Evolutionary conservation across 2,888 invertebrate genomes (phyloP).

Genomic region (Acanthoscelides obtectus): DNA sequence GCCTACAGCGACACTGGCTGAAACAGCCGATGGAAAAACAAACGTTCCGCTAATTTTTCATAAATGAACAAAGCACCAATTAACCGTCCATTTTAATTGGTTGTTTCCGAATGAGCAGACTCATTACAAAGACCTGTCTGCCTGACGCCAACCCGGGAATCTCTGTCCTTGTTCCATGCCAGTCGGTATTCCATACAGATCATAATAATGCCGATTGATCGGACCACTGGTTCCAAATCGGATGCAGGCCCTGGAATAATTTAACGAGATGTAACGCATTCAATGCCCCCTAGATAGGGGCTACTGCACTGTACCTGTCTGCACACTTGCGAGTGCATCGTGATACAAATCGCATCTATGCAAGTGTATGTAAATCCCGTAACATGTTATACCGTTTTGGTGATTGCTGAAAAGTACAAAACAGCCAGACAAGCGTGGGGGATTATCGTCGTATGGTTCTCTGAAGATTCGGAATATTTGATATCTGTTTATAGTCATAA

Average conservation of each 20-base stretch:
- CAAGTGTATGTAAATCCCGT: too few species aligned
- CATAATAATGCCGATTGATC: neutral
- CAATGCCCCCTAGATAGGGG: neutral
- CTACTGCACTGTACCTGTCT: neutral
- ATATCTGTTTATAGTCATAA: too few species aligned
- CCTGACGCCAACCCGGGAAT: neutral
- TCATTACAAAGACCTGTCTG: neutral
- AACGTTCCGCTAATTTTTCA: neutral
- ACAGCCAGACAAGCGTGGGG: too few species aligned
- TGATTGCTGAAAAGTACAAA: too few species aligned
- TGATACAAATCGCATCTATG: neutral
- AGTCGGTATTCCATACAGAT: neutral
- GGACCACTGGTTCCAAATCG: neutral
- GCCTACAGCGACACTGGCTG: neutral
- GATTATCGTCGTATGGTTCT: too few species aligned
- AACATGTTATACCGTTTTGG: too few species aligned
- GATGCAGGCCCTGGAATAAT: neutral
- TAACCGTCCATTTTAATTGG: neutral
- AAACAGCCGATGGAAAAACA: neutral
- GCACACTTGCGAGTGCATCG: neutral
- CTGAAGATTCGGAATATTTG: too few species aligned
- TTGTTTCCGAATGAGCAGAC: neutral
- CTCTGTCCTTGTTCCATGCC: neutral
- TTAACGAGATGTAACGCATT: neutral
- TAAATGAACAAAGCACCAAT: neutral